Evolutionary conservation across 2,797 vertebrate genomes (phyloP).

Genomic region (Labeo calbasu): DNA sequence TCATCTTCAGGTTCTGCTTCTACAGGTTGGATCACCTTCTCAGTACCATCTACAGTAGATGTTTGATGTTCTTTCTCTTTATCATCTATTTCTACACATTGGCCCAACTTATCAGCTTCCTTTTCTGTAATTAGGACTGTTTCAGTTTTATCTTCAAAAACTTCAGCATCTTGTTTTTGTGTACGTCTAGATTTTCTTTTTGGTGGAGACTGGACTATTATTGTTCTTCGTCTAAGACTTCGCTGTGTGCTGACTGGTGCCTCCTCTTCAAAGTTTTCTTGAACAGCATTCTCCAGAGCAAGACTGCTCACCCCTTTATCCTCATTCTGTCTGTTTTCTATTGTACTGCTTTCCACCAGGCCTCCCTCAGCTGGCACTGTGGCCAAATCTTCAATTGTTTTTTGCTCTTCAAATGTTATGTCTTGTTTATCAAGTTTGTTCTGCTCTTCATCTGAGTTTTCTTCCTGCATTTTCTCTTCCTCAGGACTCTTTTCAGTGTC

Average conservation of each 20-base stretch:
- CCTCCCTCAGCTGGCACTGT: not conserved
- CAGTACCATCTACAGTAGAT: not conserved
- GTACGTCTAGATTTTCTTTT: conserved; percentile 29
- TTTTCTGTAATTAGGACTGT: not conserved
- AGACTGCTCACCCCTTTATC: not conserved
- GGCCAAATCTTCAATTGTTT: not conserved
- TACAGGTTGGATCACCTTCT: not conserved
- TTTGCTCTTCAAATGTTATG: not conserved
- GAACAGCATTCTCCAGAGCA: not conserved
- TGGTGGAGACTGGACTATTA: conserved; percentile 13
- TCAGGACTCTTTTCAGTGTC: conserved; percentile 1
- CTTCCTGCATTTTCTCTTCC: conserved; percentile 24
- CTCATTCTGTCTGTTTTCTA: not conserved
- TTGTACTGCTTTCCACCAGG: not conserved
- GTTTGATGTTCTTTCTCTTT: not conserved
- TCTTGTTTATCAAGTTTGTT: not conserved
- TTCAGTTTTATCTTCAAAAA: conserved; percentile 5
- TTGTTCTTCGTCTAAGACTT: conserved; percentile 37
- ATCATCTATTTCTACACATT: conserved; percentile 1
- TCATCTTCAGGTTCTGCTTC: not conserved
- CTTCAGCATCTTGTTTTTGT: not conserved
- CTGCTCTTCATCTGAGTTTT: conserved; percentile 2
- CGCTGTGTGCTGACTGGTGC: not conserved
- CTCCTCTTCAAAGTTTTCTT: conserved; percentile 1
- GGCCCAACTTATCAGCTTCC: not conserved